These are phyloP conservation scores for Baryphthengus martii DNA, from an alignment of 2,113 vertebrate genomes.

Conservation along the genomic window DNA sequence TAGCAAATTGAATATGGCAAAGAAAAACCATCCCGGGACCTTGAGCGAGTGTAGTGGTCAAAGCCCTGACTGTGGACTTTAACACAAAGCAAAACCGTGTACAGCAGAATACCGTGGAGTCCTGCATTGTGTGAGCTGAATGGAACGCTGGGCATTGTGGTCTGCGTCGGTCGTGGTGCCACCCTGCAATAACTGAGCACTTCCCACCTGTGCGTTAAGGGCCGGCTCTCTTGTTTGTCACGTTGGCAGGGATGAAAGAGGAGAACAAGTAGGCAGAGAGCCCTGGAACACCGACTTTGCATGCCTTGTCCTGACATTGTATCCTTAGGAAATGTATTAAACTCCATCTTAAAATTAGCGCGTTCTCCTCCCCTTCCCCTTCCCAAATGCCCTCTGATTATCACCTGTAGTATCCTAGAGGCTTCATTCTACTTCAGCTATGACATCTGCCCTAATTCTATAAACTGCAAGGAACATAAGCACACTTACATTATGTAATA, in stretches of 20 bases:
- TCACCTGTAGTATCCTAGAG: not conserved
- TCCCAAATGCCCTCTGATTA: not conserved
- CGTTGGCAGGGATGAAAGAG: not conserved
- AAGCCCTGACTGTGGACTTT: not conserved
- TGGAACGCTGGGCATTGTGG: not conserved
- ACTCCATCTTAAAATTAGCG: not conserved
- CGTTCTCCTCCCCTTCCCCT: not conserved
- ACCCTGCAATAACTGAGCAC: not conserved
- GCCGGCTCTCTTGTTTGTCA: not conserved
- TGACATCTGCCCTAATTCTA: not conserved
- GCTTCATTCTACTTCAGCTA: not conserved
- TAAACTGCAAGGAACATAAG: not conserved
- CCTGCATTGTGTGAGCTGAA: not conserved
- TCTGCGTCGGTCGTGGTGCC: not conserved
- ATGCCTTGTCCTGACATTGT: too few relatives aligned
- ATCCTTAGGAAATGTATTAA: not conserved
- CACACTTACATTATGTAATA: too few relatives aligned
- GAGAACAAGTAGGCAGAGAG: not conserved
- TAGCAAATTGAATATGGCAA: not conserved
- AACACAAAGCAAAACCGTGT: not conserved
- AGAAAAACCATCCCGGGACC: not conserved
- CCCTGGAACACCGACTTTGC: not conserved
- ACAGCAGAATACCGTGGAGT: not conserved
- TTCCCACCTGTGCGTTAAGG: not conserved
- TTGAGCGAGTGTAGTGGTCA: not conserved